Base-by-base conservation (phyloP, 2,888 invertebrate species). In the Poecilobothrus nobilitatus region DNA sequence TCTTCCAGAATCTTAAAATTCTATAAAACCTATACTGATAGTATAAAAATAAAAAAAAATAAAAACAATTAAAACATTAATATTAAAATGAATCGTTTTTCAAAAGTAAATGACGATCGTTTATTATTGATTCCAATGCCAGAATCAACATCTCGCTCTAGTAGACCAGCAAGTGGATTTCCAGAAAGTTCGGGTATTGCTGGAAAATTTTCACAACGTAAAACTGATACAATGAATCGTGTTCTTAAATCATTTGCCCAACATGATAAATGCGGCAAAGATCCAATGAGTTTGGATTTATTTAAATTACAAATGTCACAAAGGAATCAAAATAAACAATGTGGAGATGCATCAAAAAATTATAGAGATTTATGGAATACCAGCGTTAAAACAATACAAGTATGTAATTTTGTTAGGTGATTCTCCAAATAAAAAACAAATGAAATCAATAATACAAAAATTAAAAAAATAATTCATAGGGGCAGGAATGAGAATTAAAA, bases 331-430 rank as follows among this genome's bases (percentile, higher is more conserved):
- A 53, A 63, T 63, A 63, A 63, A 63, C 12, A 63, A 63, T 9
- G 21, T 65, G 61, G 67, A 66, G 33, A 27, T 63, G 18, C 37
- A 33, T 34, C 61, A 53, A 65, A 34, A 33, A 68, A 65, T 41
- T 70, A 70, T 67, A 64, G 68, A 61, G 65, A 70, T 63, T 65
- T 70, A 62, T 70, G 70, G 70, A 65, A 22, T 68, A 62, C 62
- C 37, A 70, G 70, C 65, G 68, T 70, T 41, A 66, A 68, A 62
- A 65, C 62, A 53, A 68, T 70, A 20, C 68, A 70, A 70, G 70
- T 70, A 70, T 64, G 70, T 70, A 66, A 33, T 37, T 37, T 27
- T n/a, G 33, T 18, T 18, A 18, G 34, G 27, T 8, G 22, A 27
- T 63, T 62, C 18, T 21, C 8, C 20, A 27, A 27, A 27, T 4